Percentiles rank a stretch among this genome's conserved stretches.
phyloP scores from a whole-genome alignment of 2,113 vertebrate species.

The Antechinus flavipes region DNA sequence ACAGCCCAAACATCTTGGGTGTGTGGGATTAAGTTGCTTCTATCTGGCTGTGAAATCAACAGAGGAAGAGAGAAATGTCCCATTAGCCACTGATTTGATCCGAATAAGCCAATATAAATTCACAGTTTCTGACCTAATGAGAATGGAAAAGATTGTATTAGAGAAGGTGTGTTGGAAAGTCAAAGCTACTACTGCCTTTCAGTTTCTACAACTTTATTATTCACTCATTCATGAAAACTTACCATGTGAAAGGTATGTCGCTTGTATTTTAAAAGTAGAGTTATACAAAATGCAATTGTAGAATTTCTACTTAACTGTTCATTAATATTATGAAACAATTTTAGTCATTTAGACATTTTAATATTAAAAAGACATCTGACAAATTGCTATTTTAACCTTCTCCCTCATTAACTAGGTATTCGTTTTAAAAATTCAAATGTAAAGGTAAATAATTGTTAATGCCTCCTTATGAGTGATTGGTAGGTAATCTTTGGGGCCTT shows the following conservation, averaged over 20 bases:
- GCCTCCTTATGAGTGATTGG: background rate
- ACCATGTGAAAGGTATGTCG: constrained; percentile 89
- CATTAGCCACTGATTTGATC: constrained; percentile 93
- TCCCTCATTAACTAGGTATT: background rate
- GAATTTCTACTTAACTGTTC: background rate
- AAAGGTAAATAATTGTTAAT: background rate
- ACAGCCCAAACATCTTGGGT: constrained; percentile 96
- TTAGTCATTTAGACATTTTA: background rate
- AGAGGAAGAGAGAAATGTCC: constrained; percentile 95
- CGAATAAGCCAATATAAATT: constrained; percentile 97
- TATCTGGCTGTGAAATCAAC: constrained; percentile 94
- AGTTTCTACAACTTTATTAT: constrained; percentile 93
- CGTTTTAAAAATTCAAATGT: background rate
- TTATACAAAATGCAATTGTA: constrained; percentile 42
- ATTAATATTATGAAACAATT: background rate
- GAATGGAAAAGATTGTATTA: constrained; percentile 98
- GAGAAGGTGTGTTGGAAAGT: constrained; percentile 96
- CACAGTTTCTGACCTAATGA: constrained; percentile 96
- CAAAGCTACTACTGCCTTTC: constrained; percentile 92
- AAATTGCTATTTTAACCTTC: background rate
- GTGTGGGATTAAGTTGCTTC: constrained; percentile 96
- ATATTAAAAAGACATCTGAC: constrained; percentile 10
- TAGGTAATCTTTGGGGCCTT: constrained; percentile 17
- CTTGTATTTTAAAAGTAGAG: constrained; percentile 22
- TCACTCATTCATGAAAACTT: constrained; percentile 88